phyloP scores from a whole-genome alignment of 2,797 vertebrate genomes.

The Iguana delicatissima region DNA sequence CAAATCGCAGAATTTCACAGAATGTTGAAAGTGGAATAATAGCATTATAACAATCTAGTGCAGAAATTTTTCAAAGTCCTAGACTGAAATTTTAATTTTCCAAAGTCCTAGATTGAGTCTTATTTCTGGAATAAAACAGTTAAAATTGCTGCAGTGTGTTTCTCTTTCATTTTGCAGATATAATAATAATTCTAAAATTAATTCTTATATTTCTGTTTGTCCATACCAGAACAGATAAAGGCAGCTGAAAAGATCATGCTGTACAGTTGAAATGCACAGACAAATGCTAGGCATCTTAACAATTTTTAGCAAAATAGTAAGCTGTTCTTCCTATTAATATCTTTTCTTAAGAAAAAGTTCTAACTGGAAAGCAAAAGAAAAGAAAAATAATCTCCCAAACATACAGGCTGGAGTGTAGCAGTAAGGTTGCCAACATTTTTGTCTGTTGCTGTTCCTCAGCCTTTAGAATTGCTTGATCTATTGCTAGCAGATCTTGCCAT shows the following conservation, averaged over 20 bases:
- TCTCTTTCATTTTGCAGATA: background rate
- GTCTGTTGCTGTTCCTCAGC: background rate
- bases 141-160: background rate
- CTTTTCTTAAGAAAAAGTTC: background rate
- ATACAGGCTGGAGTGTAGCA: background rate
- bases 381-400: background rate
- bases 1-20: too few relatives aligned
- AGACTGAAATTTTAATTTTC: background rate
- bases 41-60: too few relatives aligned
- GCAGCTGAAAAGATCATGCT: background rate
- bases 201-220: background rate
- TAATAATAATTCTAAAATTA: background rate
- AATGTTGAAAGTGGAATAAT: too few relatives aligned
- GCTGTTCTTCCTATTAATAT: background rate
- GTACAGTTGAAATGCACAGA: background rate
- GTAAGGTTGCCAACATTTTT: background rate
- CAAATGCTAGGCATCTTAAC: background rate
- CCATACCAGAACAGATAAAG: background rate
- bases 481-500: background rate
- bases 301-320: background rate
- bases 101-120: background rate
- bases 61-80: too few relatives aligned
- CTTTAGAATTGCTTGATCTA: background rate
- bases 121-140: background rate
- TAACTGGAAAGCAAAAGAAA: background rate